Evolutionary conservation across 2,113 vertebrate species (phyloP).

Genomic region (Gopherus flavomarginatus): DNA sequence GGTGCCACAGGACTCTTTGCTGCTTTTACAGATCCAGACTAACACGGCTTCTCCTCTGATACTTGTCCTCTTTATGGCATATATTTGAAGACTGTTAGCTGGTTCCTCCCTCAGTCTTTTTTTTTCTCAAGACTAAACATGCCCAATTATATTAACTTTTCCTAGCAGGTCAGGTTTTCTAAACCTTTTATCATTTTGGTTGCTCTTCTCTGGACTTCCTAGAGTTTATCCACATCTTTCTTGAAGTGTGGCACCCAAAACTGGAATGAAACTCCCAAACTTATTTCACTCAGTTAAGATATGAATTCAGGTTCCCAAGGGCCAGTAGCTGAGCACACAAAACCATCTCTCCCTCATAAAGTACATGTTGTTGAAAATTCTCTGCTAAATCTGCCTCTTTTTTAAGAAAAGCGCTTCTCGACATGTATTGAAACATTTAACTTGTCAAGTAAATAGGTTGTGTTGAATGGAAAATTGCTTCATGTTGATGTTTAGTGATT

Average conservation of each 20-base stretch:
- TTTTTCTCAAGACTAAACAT: neutral
- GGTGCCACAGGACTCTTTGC: no score
- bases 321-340: neutral
- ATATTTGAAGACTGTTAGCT: neutral
- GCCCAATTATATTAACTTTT: neutral
- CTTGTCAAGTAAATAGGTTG: constrained; percentile 53
- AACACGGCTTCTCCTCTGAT: no score
- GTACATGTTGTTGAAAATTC: constrained; percentile 34
- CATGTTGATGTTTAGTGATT: constrained; percentile 18
- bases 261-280: constrained; percentile 2
- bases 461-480: constrained; percentile 43
- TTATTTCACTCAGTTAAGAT: neutral
- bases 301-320: constrained; percentile 6
- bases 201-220: neutral
- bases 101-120: neutral
- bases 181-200: neutral
- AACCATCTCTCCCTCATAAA: constrained; percentile 3
- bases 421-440: constrained; percentile 50
- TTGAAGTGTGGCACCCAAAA: neutral
- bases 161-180: neutral
- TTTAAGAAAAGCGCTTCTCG: constrained; percentile 29
- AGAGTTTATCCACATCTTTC: neutral
- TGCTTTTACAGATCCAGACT: no score
- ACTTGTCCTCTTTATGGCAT: no score
- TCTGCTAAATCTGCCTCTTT: neutral